Conservation (phyloP, 2,113 vertebrate species). For the Centropristis striata region DNA sequence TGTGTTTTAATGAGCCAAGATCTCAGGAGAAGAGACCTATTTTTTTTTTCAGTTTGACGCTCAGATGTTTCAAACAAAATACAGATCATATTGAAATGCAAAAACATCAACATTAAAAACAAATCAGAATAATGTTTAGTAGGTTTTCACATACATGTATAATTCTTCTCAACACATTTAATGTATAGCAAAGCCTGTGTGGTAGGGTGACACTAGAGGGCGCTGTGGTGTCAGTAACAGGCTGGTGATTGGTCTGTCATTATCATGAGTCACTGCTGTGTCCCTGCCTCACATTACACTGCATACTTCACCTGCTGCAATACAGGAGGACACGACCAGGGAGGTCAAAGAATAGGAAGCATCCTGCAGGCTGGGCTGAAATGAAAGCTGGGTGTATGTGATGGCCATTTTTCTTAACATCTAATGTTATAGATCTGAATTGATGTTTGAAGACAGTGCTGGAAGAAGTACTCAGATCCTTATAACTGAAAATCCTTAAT, state of each 20-base stretch:
- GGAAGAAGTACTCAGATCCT: too few relatives aligned
- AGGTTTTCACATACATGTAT: background rate
- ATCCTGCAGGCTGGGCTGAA: background rate
- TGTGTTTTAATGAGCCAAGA: constrained; percentile 24
- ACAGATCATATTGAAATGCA: background rate
- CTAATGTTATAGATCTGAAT: too few relatives aligned
- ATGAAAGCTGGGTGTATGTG: too few relatives aligned
- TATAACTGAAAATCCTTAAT: too few relatives aligned
- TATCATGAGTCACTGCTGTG: constrained; percentile 15
- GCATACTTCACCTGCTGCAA: background rate
- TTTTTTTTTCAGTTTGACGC: background rate
- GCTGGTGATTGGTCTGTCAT: background rate
- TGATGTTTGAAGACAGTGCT: too few relatives aligned
- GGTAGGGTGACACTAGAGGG: constrained; percentile 22
- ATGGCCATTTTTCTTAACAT: background rate
- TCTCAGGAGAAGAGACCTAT: background rate
- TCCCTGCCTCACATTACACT: background rate
- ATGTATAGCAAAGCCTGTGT: background rate
- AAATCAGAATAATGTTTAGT: background rate
- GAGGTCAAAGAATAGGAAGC: background rate
- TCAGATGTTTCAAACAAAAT: constrained; percentile 1
- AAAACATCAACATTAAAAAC: background rate
- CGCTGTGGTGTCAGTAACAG: background rate
- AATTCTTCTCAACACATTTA: background rate
- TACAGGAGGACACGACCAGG: background rate